A percentile compares a stretch with the other conserved stretches of the same genome.
Evolutionary conservation across 2,113 vertebrate genomes (phyloP).

Genomic region (Sceloporus tristichus): DNA sequence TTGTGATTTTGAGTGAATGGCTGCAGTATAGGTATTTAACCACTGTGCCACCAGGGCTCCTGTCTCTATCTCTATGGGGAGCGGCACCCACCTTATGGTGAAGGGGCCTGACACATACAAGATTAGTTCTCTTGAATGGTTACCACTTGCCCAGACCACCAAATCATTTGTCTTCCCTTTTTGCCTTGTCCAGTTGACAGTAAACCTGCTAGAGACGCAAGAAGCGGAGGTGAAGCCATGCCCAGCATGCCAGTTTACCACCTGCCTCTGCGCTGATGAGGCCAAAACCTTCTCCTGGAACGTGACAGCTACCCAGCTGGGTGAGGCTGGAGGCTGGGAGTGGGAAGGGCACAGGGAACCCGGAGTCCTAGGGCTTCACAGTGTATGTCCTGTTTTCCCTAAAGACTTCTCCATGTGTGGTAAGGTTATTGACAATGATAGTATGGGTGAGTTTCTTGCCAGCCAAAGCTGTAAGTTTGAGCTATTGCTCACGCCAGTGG

Average conservation of each 20-base stretch:
- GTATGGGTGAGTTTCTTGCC: background rate
- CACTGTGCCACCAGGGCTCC: no score
- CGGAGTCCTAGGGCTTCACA: background rate
- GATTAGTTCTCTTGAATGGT: background rate
- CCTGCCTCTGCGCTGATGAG: slow-evolving; percentile 79
- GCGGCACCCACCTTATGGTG: no score
- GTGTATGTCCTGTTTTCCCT: no score
- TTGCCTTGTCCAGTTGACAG: background rate
- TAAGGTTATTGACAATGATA: no score
- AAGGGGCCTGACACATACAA: no score
- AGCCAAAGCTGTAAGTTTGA: background rate
- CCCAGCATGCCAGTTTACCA: slow-evolving; percentile 60
- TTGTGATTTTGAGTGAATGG: no score
- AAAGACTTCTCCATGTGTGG: background rate
- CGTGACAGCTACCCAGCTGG: slow-evolving; percentile 72
- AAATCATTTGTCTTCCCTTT: background rate
- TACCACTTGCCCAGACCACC: background rate
- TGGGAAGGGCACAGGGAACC: background rate
- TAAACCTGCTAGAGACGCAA: background rate
- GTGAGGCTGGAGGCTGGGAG: slow-evolving; percentile 67
- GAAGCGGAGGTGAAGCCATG: slow-evolving; percentile 22
- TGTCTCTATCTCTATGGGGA: background rate
- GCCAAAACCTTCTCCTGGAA: slow-evolving; percentile 81
- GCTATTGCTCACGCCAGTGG: background rate
- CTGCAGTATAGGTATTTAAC: no score